Base-by-base conservation (phyloP, 2,113 vertebrate species). In the Regulus satrapa region DNA sequence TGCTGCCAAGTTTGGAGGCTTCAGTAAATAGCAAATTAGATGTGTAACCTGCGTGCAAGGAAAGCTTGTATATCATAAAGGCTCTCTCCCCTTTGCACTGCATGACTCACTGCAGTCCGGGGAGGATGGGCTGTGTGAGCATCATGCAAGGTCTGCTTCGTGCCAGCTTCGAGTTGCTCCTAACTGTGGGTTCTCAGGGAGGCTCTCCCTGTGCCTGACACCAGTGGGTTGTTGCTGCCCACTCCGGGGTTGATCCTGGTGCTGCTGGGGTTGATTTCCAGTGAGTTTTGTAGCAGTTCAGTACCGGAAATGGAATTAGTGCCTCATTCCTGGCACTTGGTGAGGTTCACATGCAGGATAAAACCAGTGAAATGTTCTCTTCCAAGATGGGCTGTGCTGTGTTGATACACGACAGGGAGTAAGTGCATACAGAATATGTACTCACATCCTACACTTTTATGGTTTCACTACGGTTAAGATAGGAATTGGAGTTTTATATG, bases 1-100 rank as follows among this genome's bases (percentile, higher is more conserved):
- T 77, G 17, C 82, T 95, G 94, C 93, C 92, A 88, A 89, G 76
- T 38, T 67, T 67, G 64, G 48, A 89, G 83, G 76, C 61, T 84
- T 71, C 73, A 21, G 43, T 40, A 68, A 84, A 86, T 7, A 87
- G 61, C 45, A 38, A 84, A 90, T 73, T 41, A 38, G 54, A 63
- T 18, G 63, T 84, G 64, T 84, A 80, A 73, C 75, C 71, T 90
- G 58, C 1, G 10, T 34, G 74, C 36, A 4, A 59, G 76, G 55
- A 63, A 69, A 80, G 7, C 8, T 68, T 40, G 0, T 25, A 3
- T 8, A 23, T 86, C 36, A 16, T 36, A 32, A 32, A 81, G 59
- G 34, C 55, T 8, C 32, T 71, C 82, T 61, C 36, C 11, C 2
- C 74, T 87, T 31, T 25, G 51, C 36, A 1, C 40, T 46, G n/a